These are phyloP conservation scores for Turritopsis rubra DNA, from an alignment of 30 jellyfish, hydroid and myxozoan genomes.

Conservation along the genomic window DNA sequence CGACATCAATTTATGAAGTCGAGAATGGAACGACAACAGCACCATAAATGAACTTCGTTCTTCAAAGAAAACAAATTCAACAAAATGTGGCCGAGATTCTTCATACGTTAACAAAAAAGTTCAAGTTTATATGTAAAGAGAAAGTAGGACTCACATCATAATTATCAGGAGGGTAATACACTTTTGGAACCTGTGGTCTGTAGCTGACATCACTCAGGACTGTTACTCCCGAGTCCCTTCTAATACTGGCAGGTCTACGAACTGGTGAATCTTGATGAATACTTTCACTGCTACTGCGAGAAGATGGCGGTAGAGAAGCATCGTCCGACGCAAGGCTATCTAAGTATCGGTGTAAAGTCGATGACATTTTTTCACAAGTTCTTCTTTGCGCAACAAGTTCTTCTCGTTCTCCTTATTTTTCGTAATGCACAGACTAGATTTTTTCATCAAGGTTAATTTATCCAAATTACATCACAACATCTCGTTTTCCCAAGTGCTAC, in stretches of 20 bases:
- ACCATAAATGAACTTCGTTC: too few species aligned
- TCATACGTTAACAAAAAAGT: not conserved
- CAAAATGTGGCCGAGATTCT: too few species aligned
- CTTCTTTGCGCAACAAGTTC: not conserved
- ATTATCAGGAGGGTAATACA: not conserved
- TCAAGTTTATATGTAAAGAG: too few species aligned
- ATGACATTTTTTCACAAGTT: not conserved
- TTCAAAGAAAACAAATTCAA: too few species aligned
- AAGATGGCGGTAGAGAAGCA: constrained; percentile 4
- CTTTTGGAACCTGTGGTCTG: not conserved
- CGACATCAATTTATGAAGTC: too few species aligned
- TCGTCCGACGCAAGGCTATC: not conserved
- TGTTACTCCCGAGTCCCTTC: not conserved
- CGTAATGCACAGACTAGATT: too few species aligned
- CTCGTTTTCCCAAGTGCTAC: not conserved
- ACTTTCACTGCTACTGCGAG: not conserved
- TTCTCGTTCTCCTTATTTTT: not conserved
- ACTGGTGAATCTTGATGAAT: not conserved
- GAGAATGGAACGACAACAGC: too few species aligned
- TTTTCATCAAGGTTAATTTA: too few species aligned
- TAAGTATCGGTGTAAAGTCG: constrained; percentile 2
- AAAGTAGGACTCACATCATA: constrained; percentile 1
- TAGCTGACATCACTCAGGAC: not conserved
- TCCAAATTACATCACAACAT: not conserved
- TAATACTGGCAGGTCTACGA: not conserved